phyloP scores from a whole-genome alignment of 2,888 invertebrate genomes.

The Toxonevra muliebris region DNA sequence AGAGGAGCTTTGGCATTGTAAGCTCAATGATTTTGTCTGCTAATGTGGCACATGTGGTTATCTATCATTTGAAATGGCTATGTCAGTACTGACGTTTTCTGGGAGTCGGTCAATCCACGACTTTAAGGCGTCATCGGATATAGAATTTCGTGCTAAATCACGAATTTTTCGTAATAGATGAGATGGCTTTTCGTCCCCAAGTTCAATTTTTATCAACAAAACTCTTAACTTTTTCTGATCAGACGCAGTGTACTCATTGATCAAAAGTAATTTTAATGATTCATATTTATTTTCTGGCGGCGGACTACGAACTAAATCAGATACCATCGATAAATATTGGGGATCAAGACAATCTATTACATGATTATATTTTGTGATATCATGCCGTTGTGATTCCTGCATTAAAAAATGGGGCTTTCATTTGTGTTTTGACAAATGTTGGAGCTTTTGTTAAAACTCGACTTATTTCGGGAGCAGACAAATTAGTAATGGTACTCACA shows the following conservation, averaged over 20 bases:
- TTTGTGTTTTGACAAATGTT: slow-evolving; percentile 22
- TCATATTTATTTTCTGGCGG: slow-evolving; percentile 8
- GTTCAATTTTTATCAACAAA: slow-evolving; percentile 22
- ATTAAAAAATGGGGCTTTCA: no score
- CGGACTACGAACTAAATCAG: slow-evolving; percentile 22
- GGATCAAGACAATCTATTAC: slow-evolving; percentile 20
- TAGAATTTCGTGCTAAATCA: slow-evolving; percentile 18
- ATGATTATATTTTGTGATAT: slow-evolving; percentile 13
- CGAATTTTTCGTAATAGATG: slow-evolving; percentile 22
- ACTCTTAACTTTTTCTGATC: slow-evolving; percentile 20
- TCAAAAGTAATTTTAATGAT: slow-evolving; percentile 15
- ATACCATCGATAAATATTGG: slow-evolving; percentile 12
- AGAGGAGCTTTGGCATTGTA: slow-evolving; percentile 14
- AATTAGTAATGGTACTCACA: slow-evolving; percentile 21
- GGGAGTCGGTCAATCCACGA: slow-evolving; percentile 24
- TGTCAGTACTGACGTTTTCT: slow-evolving; percentile 6
- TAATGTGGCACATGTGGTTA: slow-evolving; percentile 18
- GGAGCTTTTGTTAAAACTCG: slow-evolving; percentile 23
- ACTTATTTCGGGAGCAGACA: not conserved
- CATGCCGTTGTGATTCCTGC: no score
- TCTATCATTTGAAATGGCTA: slow-evolving; percentile 12
- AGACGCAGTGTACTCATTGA: slow-evolving; percentile 22
- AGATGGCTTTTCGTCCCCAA: slow-evolving; percentile 26
- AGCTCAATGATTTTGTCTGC: slow-evolving; percentile 21
- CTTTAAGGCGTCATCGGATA: slow-evolving; percentile 24